These are phyloP conservation scores for Listronotus oregonensis DNA, from an alignment of 1,140 invertebrate species.

Conservation along the genomic window DNA sequence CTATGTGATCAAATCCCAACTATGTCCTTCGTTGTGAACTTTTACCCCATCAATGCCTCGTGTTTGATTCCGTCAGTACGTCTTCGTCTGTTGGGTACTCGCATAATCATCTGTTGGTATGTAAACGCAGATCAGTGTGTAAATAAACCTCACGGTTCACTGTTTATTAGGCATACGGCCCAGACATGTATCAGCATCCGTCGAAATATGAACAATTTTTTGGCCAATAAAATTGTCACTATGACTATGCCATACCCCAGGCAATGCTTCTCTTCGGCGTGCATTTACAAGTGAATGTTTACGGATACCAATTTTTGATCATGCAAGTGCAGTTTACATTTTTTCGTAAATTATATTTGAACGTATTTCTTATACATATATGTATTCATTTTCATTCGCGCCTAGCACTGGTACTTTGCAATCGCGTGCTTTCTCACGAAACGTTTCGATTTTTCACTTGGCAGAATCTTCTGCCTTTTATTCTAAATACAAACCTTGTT, in stretches of 20 bases:
- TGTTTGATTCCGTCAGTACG: background rate
- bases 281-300: too few relatives aligned
- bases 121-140: constrained; percentile 1
- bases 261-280: too few relatives aligned
- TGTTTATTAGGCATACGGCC: background rate
- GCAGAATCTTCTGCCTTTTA: too few relatives aligned
- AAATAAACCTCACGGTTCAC: background rate
- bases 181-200: background rate
- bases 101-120: constrained; percentile 4
- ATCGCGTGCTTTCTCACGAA: too few relatives aligned
- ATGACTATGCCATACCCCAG: background rate
- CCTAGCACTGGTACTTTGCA: too few relatives aligned
- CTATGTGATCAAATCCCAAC: background rate
- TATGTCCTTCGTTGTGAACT: background rate
- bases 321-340: too few relatives aligned
- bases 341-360: too few relatives aligned
- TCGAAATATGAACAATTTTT: constrained; percentile 2
- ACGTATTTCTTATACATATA: too few relatives aligned
- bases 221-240: background rate
- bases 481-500: too few relatives aligned
- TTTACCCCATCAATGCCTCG: background rate
- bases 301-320: too few relatives aligned
- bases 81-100: background rate
- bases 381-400: too few relatives aligned
- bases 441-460: too few relatives aligned